Evolutionary conservation across 92 coral and sea anemone genomes (phyloP).

Genomic region (Porites lobata): DNA sequence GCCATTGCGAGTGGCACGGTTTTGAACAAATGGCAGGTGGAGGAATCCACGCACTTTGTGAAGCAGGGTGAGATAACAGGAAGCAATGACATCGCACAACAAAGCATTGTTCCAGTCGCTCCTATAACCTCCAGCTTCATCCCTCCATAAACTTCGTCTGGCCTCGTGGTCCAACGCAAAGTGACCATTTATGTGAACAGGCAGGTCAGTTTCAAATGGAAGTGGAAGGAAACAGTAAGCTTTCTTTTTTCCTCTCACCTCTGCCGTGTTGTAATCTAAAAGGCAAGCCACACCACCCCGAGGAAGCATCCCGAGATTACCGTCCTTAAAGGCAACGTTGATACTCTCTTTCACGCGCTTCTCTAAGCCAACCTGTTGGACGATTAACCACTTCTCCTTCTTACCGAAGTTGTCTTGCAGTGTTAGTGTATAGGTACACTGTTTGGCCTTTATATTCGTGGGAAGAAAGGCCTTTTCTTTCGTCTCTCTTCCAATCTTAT

Average conservation of each 20-base stretch:
- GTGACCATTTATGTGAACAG: conserved; percentile 89
- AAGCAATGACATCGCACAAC: conserved; percentile 61
- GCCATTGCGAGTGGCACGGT: not conserved
- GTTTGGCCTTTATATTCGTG: conserved; percentile 50
- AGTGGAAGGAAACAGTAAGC: conserved; percentile 82
- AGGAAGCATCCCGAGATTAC: conserved; percentile 83
- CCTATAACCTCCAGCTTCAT: conserved; percentile 63
- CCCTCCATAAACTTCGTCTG: conserved; percentile 69
- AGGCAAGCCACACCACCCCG: conserved; percentile 90
- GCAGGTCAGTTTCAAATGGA: conserved; percentile 77
- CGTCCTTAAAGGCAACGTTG: conserved; percentile 48
- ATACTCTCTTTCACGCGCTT: conserved; percentile 2
- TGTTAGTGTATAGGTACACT: conserved; percentile 62
- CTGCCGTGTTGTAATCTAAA: conserved; percentile 44
- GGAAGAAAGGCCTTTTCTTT: conserved; percentile 41
- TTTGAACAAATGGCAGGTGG: not conserved
- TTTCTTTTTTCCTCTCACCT: conserved; percentile 9
- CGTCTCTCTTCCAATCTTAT: conserved; percentile 7
- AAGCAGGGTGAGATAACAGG: conserved; percentile 64
- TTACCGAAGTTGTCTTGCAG: conserved; percentile 61
- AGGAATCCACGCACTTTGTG: conserved; percentile 43
- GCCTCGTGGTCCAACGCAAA: conserved; percentile 79
- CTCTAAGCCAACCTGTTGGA: conserved; percentile 82
- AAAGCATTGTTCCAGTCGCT: conserved; percentile 74
- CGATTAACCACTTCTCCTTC: conserved; percentile 80